Percentiles rank a stretch among this genome's conserved stretches.
These are phyloP conservation scores for Halictus rubicundus DNA, from an alignment of 1,140 invertebrate species.

Conservation along the genomic window DNA sequence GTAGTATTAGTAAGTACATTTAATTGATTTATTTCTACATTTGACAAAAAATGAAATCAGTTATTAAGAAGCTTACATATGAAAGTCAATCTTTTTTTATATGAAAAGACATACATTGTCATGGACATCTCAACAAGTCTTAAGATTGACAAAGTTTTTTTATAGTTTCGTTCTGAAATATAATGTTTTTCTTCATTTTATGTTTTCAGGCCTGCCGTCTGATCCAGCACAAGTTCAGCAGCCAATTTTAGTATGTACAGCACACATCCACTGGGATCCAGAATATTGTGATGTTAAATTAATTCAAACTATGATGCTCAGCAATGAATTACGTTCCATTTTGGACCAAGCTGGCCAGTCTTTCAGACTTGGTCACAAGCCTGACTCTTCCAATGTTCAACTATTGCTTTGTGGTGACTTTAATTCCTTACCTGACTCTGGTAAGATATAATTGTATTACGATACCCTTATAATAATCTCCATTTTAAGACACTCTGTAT, in stretches of 20 bases:
- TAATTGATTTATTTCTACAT: too few relatives aligned
- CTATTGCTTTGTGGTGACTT: conserved; percentile 98
- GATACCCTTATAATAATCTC: background rate
- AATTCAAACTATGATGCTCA: conserved; percentile 99
- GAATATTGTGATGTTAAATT: conserved; percentile 99
- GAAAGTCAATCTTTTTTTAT: too few relatives aligned
- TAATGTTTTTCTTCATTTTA: background rate
- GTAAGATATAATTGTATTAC: conserved; percentile 79
- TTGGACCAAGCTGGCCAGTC: conserved; percentile 89
- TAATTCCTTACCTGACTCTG: conserved; percentile 98
- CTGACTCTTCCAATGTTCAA: conserved; percentile 92
- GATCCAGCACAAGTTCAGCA: conserved; percentile 89
- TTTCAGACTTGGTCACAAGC: conserved; percentile 84
- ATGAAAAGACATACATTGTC: too few relatives aligned
- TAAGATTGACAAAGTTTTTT: background rate
- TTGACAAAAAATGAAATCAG: too few relatives aligned
- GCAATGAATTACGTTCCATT: conserved; percentile 93
- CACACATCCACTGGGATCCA: conserved; percentile 99
- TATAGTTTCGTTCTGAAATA: background rate
- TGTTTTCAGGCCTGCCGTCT: conserved; percentile 83
- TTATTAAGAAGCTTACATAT: too few relatives aligned
- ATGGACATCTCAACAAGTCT: too few relatives aligned
- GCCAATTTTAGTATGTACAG: conserved; percentile 96
- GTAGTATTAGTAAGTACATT: too few relatives aligned
- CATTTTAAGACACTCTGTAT: background rate